Evolutionary conservation across 2,113 vertebrate genomes (phyloP).

Genomic region (Zeus faber): DNA sequence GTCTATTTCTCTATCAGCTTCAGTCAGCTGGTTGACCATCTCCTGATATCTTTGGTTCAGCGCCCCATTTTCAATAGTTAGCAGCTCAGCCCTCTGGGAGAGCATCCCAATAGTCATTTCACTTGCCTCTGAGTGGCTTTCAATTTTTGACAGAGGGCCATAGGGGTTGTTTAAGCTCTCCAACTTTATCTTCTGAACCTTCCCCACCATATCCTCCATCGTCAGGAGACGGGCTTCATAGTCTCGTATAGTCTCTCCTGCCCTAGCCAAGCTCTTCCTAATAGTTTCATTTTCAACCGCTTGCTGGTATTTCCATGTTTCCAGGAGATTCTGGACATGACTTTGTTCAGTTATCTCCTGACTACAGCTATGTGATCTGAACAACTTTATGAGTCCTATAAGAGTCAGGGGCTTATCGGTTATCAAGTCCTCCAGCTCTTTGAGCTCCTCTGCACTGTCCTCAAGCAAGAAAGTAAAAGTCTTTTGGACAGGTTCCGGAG

Average conservation of each 20-base stretch:
- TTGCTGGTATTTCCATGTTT: conserved; percentile 70
- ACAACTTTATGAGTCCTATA: conserved; percentile 56
- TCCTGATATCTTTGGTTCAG: conserved; percentile 77
- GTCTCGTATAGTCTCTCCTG: conserved; percentile 70
- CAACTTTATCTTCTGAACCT: conserved; percentile 63
- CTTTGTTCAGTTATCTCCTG: conserved; percentile 42
- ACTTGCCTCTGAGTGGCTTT: conserved; percentile 52
- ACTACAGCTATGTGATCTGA: conserved; percentile 54
- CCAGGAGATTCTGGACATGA: conserved; percentile 63
- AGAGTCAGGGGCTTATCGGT: conserved; percentile 60
- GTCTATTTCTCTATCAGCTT: conserved; percentile 80
- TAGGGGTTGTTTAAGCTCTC: conserved; percentile 51
- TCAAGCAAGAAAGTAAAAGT: conserved; percentile 56
- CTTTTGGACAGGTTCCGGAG: conserved; percentile 61
- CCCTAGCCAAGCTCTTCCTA: conserved; percentile 64
- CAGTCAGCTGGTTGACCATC: conserved; percentile 79
- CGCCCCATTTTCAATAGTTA: conserved; percentile 70
- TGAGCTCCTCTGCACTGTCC: conserved; percentile 65
- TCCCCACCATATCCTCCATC: conserved; percentile 71
- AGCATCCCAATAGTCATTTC: conserved; percentile 54
- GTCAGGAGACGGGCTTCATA: conserved; percentile 72
- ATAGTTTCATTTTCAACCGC: conserved; percentile 71
- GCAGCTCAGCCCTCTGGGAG: conserved; percentile 69
- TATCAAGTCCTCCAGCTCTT: conserved; percentile 68
- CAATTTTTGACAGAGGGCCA: conserved; percentile 48